Percentiles rank a stretch among this genome's conserved stretches.
Evolutionary conservation across 2,113 vertebrate genomes (phyloP).

Genomic region (Aythya baeri): DNA sequence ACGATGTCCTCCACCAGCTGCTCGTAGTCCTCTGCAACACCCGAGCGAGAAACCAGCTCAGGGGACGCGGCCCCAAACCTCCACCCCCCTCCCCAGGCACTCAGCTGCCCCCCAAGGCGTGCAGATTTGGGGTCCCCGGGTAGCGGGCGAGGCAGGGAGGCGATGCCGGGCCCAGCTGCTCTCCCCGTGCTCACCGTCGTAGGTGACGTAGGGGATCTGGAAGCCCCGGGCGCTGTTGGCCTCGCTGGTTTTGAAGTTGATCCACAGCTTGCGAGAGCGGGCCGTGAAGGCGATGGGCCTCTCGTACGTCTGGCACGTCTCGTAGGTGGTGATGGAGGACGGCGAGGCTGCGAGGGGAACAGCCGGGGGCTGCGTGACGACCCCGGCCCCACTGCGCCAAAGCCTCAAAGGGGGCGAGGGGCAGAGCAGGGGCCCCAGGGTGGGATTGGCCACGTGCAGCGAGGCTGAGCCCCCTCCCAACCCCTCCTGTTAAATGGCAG

Average conservation of each 20-base stretch:
- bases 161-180: rapidly evolving
- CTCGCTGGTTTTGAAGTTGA: slow-evolving; percentile 97
- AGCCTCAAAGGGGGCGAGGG: background rate
- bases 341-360: slow-evolving; percentile 84
- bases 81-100: background rate
- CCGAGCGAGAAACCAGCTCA: background rate
- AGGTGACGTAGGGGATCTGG: slow-evolving; percentile 97
- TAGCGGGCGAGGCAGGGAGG: rapidly evolving
- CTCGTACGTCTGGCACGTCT: slow-evolving; percentile 98
- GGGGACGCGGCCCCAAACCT: background rate
- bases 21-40: slow-evolving; percentile 93
- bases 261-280: slow-evolving; percentile 95
- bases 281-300: slow-evolving; percentile 97
- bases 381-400: background rate
- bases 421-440: background rate
- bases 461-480: background rate
- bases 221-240: slow-evolving; percentile 95
- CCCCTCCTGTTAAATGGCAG: background rate
- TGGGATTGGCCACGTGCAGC: rapidly evolving
- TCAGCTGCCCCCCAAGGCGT: background rate
- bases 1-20: slow-evolving; percentile 98
- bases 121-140: rapidly evolving
- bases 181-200: slow-evolving; percentile 83
- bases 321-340: slow-evolving; percentile 96
- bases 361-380: background rate